These are phyloP conservation scores for Liopterus haemorrhoidalis DNA, from an alignment of 2,888 invertebrate genomes.

Conservation along the genomic window DNA sequence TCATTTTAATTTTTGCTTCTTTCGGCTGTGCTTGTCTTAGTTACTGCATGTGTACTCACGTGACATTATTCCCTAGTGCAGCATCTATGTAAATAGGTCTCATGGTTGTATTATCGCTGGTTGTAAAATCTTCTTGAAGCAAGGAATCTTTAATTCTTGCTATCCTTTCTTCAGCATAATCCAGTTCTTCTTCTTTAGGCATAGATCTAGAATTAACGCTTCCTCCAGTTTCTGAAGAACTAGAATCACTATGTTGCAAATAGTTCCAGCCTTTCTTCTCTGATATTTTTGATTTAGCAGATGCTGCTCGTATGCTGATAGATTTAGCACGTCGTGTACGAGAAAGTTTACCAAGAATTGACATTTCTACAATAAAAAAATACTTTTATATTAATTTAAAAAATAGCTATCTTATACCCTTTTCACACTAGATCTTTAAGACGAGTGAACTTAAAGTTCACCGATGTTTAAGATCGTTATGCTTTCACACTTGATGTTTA, in stretches of 20 bases:
- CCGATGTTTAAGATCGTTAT: too few species aligned
- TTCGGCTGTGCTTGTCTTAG: slow-evolving; percentile 8
- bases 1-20: too few species aligned
- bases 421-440: too few species aligned
- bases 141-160: slow-evolving; percentile 38
- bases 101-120: slow-evolving; percentile 30
- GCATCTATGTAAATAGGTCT: slow-evolving; percentile 41
- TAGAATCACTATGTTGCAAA: slow-evolving; percentile 42
- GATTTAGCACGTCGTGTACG: slow-evolving; percentile 62
- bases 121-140: slow-evolving; percentile 28
- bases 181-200: slow-evolving; percentile 30
- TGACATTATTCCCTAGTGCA: slow-evolving; percentile 37
- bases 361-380: slow-evolving; percentile 50
- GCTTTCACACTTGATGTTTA: too few species aligned
- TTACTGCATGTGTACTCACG: slow-evolving; percentile 35
- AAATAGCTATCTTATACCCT: too few species aligned
- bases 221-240: slow-evolving; percentile 39
- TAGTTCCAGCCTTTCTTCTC: slow-evolving; percentile 40
- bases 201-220: slow-evolving; percentile 16
- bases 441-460: too few species aligned
- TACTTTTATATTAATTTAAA: too few species aligned
- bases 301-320: slow-evolving; percentile 46
- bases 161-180: slow-evolving; percentile 41
- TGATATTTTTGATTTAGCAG: slow-evolving; percentile 38
- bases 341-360: slow-evolving; percentile 61